These are phyloP conservation scores for Agapornis canus DNA, from an alignment of 2,797 vertebrate species.

Conservation along the genomic window DNA sequence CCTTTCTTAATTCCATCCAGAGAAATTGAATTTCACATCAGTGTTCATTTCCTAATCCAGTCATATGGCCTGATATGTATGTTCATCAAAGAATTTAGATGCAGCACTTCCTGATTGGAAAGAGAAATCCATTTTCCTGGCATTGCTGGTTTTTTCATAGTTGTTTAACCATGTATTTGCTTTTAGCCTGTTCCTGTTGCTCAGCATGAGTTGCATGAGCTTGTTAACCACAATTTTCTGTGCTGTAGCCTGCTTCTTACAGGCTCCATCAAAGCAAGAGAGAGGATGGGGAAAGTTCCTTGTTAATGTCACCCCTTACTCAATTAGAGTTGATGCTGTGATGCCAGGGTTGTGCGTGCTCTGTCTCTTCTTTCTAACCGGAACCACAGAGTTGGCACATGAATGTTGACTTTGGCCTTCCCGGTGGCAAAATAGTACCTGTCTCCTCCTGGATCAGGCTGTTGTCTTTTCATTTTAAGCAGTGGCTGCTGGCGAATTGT, in stretches of 20 bases:
- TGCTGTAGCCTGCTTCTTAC: neutral
- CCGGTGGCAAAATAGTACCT: neutral
- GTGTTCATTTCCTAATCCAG: neutral
- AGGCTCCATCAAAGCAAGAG: neutral
- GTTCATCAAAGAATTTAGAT: neutral
- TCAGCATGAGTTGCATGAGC: neutral
- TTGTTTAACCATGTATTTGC: neutral
- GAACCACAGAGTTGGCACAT: neutral
- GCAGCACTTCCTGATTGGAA: neutral
- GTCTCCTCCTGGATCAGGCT: neutral
- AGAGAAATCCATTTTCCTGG: neutral
- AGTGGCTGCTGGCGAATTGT: neutral
- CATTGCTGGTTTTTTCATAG: neutral
- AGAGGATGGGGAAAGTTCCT: neutral
- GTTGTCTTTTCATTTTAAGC: neutral
- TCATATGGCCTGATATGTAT: neutral
- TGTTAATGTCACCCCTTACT: neutral
- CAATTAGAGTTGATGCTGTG: neutral
- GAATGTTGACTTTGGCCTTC: conserved; percentile 11
- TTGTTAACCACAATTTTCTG: neutral
- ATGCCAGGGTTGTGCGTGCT: neutral
- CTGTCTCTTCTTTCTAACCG: neutral
- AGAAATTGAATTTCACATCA: conserved; percentile 20
- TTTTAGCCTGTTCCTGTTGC: neutral
- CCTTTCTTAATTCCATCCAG: neutral